Evolutionary conservation across 2,113 vertebrate species (phyloP).

Genomic region (Corydoras maculifer): DNA sequence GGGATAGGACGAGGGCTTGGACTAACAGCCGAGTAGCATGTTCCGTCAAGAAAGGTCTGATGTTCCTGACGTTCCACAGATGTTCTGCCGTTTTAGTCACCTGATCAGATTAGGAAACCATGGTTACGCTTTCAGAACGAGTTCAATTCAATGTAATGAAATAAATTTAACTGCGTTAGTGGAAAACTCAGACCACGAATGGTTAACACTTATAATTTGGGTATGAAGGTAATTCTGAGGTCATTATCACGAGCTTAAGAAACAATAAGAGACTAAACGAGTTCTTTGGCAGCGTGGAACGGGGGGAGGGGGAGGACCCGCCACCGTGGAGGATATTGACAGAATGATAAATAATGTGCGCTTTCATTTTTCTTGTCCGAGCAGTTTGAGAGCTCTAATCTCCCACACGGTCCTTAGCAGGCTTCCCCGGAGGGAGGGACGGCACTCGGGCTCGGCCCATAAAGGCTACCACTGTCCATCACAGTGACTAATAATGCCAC

Average conservation of each 20-base stretch:
- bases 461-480: constrained; percentile 37
- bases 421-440: constrained; percentile 11
- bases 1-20: too few species aligned
- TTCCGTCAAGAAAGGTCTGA: too few species aligned
- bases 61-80: too few species aligned
- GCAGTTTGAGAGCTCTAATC: constrained; percentile 51
- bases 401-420: constrained; percentile 23
- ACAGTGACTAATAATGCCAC: constrained; percentile 20
- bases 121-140: too few species aligned
- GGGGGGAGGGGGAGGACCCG: constrained; percentile 16
- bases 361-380: constrained; percentile 26
- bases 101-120: too few species aligned
- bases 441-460: constrained; percentile 12
- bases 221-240: background rate
- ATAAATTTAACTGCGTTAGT: too few species aligned
- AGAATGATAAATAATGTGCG: constrained; percentile 57
- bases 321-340: constrained; percentile 57
- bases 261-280: constrained; percentile 22
- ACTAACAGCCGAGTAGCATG: too few species aligned
- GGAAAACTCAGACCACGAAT: background rate
- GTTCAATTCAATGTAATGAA: too few species aligned
- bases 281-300: background rate
- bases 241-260: constrained; percentile 5
- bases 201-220: background rate
- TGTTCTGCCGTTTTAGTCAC: too few species aligned